phyloP scores from a whole-genome alignment of 2,113 vertebrate species.

The Chionodraco myersi region DNA sequence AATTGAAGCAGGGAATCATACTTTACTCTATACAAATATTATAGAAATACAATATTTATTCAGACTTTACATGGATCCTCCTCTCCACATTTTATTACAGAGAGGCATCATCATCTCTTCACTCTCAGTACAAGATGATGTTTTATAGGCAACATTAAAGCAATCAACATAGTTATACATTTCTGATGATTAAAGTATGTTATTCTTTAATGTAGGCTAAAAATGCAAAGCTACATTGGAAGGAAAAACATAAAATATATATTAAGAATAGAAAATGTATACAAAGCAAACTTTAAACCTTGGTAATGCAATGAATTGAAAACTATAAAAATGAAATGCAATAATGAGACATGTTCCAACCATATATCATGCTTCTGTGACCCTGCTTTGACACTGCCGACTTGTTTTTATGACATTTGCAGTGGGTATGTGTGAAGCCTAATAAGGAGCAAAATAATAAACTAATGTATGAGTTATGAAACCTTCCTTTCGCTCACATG shows the following conservation, averaged over 20 bases:
- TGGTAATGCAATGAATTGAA: neutral
- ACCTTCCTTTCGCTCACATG: neutral
- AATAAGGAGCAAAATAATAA: neutral
- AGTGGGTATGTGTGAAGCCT: neutral
- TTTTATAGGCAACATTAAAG: neutral
- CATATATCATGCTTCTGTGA: neutral
- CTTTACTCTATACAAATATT: neutral
- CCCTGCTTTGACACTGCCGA: neutral
- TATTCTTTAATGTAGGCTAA: neutral
- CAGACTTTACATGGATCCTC: neutral
- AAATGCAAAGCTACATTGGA: neutral
- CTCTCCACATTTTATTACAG: neutral
- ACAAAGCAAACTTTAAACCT: neutral
- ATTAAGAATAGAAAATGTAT: neutral
- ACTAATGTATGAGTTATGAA: neutral
- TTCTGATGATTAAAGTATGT: neutral
- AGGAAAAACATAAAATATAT: neutral
- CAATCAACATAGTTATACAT: neutral
- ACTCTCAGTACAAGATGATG: neutral
- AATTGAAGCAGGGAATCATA: neutral
- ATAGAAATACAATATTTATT: constrained; percentile 22
- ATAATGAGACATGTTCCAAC: neutral
- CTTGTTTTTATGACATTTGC: neutral
- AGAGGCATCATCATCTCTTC: neutral
- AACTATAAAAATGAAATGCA: neutral